These are phyloP conservation scores for Spilarctia lutea DNA, from an alignment of 2,888 invertebrate genomes.

Conservation along the genomic window DNA sequence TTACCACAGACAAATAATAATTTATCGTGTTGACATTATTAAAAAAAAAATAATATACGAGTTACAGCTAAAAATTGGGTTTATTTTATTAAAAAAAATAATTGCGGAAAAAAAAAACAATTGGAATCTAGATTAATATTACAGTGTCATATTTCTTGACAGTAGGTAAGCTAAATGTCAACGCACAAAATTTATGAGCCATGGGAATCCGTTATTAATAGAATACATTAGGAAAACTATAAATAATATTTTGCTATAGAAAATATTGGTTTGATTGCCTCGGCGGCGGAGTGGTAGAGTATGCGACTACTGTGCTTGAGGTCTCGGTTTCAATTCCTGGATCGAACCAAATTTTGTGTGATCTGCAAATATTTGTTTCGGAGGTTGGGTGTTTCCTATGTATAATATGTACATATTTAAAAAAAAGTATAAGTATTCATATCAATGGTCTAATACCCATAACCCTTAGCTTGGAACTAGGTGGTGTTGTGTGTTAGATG, in stretches of 20 bases:
- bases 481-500: no score
- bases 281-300: no score
- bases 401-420: no score
- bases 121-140: neutral
- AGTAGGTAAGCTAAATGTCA: neutral
- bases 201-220: neutral
- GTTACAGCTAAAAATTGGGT: neutral
- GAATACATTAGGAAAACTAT: neutral
- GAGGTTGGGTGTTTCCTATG: no score
- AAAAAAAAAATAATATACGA: neutral
- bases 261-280: neutral
- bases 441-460: no score
- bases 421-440: no score
- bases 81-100: neutral
- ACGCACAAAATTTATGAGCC: neutral
- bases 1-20: slow-evolving; percentile 6
- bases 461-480: no score
- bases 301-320: no score
- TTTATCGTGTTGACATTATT: neutral
- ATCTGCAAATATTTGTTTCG: no score
- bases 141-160: neutral
- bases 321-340: no score
- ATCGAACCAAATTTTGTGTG: no score
- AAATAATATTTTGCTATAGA: neutral
- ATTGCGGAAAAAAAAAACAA: neutral